phyloP scores from a whole-genome alignment of 2,797 vertebrate genomes.

The Neosilurus hyrtlii region DNA sequence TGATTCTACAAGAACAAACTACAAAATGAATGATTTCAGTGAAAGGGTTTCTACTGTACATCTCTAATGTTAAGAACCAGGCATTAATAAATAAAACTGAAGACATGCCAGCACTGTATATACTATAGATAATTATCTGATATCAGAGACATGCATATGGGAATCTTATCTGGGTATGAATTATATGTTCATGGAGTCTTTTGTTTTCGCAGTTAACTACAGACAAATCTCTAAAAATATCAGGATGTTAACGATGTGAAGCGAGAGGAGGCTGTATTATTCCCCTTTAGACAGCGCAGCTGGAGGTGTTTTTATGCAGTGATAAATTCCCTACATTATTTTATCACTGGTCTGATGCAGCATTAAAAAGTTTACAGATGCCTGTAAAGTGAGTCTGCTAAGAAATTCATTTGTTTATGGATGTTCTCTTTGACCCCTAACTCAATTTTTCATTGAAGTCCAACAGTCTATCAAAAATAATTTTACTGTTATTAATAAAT shows the following conservation, averaged over 20 bases:
- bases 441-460: neutral
- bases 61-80: neutral
- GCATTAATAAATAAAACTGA: neutral
- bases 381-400: neutral
- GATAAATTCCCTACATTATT: neutral
- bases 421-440: neutral
- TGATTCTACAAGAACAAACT: neutral
- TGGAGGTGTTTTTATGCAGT: neutral
- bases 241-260: constrained; percentile 52
- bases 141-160: constrained; percentile 8
- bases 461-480: neutral
- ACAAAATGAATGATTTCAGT: neutral
- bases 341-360: neutral
- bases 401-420: neutral
- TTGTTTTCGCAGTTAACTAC: neutral
- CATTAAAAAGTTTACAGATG: constrained; percentile 14
- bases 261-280: constrained; percentile 24
- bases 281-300: constrained; percentile 7
- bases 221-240: constrained; percentile 30
- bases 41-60: neutral
- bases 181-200: constrained; percentile 14
- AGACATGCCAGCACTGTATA: neutral
- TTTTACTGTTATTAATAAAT: neutral
- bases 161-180: constrained; percentile 16
- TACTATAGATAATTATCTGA: neutral